phyloP scores from a whole-genome alignment of 1,140 invertebrate species.

The Pachyrhynchus sulphureomaculatus region DNA sequence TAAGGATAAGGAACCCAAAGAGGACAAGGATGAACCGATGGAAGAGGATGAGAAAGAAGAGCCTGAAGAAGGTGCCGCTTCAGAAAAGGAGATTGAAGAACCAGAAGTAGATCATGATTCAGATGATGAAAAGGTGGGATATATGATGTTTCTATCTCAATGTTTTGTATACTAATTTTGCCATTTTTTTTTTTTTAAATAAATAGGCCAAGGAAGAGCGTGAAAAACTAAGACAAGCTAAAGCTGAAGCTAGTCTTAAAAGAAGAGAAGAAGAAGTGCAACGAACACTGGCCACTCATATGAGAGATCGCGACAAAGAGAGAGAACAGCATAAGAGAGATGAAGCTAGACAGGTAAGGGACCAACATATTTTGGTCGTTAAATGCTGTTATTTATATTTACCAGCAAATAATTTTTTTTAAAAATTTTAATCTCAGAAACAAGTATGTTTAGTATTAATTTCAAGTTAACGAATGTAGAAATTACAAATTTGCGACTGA shows the following conservation, averaged over 20 bases:
- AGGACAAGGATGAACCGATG: slow-evolving; percentile 38
- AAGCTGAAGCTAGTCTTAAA: slow-evolving; percentile 87
- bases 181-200: background rate
- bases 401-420: no score
- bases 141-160: background rate
- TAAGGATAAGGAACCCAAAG: slow-evolving; percentile 62
- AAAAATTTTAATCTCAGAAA: no score
- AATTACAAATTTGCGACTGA: no score
- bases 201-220: slow-evolving; percentile 65
- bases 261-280: slow-evolving; percentile 93
- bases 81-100: slow-evolving; percentile 49
- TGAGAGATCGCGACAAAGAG: slow-evolving; percentile 95
- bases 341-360: slow-evolving; percentile 76
- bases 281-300: slow-evolving; percentile 84
- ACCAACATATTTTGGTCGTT: background rate
- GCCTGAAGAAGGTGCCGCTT: slow-evolving; percentile 50
- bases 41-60: slow-evolving; percentile 53
- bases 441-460: no score
- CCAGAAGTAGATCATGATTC: slow-evolving; percentile 35
- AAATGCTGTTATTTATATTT: no score
- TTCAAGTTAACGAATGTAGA: no score
- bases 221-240: slow-evolving; percentile 73
- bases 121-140: slow-evolving; percentile 56
- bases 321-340: slow-evolving; percentile 94
- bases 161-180: background rate